These are phyloP conservation scores for Tamias sibiricus DNA, from an alignment of 2,113 vertebrate species.

Conservation along the genomic window DNA sequence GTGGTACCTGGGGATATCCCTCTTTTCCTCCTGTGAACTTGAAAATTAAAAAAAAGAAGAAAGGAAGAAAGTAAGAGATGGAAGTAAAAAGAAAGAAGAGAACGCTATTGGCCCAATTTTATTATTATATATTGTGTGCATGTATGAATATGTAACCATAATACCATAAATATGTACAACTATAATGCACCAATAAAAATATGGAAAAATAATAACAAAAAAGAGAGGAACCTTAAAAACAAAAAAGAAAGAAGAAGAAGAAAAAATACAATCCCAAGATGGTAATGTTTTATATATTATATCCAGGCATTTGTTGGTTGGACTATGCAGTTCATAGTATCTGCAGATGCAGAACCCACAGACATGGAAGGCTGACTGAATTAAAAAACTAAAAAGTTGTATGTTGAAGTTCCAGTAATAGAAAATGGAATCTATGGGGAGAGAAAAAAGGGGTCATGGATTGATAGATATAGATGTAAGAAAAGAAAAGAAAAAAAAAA, in stretches of 20 bases:
- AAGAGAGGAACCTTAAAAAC: too few species aligned
- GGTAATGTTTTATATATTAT: neutral
- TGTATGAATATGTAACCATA: too few species aligned
- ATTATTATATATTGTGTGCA: too few species aligned
- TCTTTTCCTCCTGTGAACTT: neutral
- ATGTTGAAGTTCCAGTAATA: neutral
- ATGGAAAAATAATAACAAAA: too few species aligned
- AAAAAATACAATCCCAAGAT: neutral
- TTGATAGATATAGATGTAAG: neutral
- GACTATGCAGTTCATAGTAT: neutral
- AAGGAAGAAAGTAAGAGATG: neutral
- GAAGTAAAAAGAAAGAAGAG: neutral
- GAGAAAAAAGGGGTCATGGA: neutral
- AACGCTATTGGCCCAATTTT: too few species aligned
- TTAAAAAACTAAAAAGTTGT: neutral
- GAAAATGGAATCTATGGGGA: neutral
- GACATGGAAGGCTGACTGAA: neutral
- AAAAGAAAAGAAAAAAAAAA: neutral
- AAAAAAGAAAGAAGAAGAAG: too few species aligned
- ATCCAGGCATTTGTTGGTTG: neutral
- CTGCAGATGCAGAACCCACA: neutral
- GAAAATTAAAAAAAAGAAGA: neutral
- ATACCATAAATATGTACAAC: too few species aligned
- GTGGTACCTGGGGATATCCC: neutral
- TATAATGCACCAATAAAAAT: too few species aligned